Evolutionary conservation across 2,113 vertebrate genomes (phyloP), one percentile per base, ranked within the genome.

Genomic region (Connochaetes taurinus): DNA sequence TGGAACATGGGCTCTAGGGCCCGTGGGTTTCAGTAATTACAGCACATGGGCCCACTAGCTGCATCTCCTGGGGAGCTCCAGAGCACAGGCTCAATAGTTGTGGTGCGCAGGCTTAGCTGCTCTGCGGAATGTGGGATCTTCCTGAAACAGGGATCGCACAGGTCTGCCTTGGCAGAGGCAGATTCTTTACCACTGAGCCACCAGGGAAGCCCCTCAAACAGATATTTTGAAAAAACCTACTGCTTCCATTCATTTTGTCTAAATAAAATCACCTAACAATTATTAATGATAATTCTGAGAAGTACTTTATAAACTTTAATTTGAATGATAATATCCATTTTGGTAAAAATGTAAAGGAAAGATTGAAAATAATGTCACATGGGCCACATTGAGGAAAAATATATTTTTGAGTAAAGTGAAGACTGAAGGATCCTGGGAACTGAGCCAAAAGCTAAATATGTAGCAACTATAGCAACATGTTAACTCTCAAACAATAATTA

Each of bases 241-340:
- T 90, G 16, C 43, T 90, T 94, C 43, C 27, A 62, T 64, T 82
- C 60, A 85, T 64, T 45, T 33, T 58, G 83, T 25, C 13, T 80
- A 78, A 92, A 57, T 64, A 81, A 94, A 64, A 94, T 93, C 43
- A 29, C 40, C 67, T 19, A 89, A 14, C 8, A 81, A 84, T 90
- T 90, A 83, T 93, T 85, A 58, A 58, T 47, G 27, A 2, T 58
- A 90, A 92, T 76, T 74, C 71, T 53, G 31, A 81, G 71, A 96
- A 57, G 90, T 92, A 94, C 94, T 95, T 94, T 95, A 71, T 1
- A 40, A 67, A 84, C 17, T 92, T 97, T 92, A 90, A 57, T 89
- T 95, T 95, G 76, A 93, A 93, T 76, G 17, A 36, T 21, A 96
- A 64, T 36, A 97, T 25, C 11, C 15, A 86, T 58, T 92, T 93